Evolutionary conservation across 1,140 invertebrate species (phyloP), one percentile per base, ranked within the genome.

Genomic region (Drosophila tani): DNA sequence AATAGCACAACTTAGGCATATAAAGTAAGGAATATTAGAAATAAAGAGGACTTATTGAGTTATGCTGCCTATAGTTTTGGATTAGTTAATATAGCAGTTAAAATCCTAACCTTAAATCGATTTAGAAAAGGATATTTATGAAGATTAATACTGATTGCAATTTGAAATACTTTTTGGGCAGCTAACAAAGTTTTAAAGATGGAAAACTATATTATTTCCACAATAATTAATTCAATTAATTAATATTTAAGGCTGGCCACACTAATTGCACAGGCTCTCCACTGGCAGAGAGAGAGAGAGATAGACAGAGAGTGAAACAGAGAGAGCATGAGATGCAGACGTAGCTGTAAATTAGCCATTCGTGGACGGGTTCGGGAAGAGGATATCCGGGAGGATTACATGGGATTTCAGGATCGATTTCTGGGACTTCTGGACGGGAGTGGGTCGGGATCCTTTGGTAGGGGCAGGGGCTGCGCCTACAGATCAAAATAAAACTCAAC

Each of bases 401-500:
- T n/a, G 40, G 40, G 35, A 38, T 4, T 41, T 41, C 40, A 41
- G 40, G 24, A 1, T 38, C 11, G 14, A 2, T 35, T 53, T 19
- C 17, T 19, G 15, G 32, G 45, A 49, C 60, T 50, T 27, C 35
- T 55, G 49, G 49, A 21, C n/a, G 17, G 49, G n/a, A 29, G 21
- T 40, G 2, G 21, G 38, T 6, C 29, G 17, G 51, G 24, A 47
- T 62, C 49, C 29, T 45, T 49, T 53, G 60, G 80, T 88, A 81
- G 84, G 80, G 73, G 58, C 83, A 62, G 55, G 66, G 57, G 63
- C 67, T 81, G 85, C 79, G 82, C 82, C 86, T 92, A 92, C 87
- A 92, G 85, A 91, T 92, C 91, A 92, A 92, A 92, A 92, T 92
- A 92, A 92, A 92, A 92, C 91, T 92, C 91, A 92, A 92, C 91